Percentiles rank a stretch among this genome's conserved stretches.
phyloP scores from a whole-genome alignment of 2,888 invertebrate genomes.

The Lymantria dispar region DNA sequence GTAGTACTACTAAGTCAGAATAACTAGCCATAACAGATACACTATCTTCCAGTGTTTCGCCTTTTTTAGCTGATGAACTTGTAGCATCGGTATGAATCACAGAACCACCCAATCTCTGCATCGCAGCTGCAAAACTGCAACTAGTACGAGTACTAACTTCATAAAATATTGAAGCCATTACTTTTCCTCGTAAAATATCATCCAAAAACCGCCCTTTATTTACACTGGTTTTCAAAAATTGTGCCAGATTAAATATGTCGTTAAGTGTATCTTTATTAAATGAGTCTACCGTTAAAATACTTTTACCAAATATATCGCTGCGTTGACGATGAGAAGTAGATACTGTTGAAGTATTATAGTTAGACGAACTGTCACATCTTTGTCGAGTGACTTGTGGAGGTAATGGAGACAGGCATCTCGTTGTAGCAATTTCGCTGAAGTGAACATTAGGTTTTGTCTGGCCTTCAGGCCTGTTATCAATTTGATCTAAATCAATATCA shows the following conservation, averaged over 20 bases:
- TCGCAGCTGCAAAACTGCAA: slow-evolving; percentile 97
- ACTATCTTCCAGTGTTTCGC: slow-evolving; percentile 96
- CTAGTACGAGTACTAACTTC: slow-evolving; percentile 98
- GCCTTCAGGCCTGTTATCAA: slow-evolving; percentile 56
- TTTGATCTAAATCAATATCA: slow-evolving; percentile 68
- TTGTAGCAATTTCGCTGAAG: slow-evolving; percentile 77
- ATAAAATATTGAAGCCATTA: slow-evolving; percentile 98
- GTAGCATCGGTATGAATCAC: slow-evolving; percentile 95
- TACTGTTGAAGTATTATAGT: slow-evolving; percentile 59
- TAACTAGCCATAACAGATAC: slow-evolving; percentile 95
- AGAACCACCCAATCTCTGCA: slow-evolving; percentile 97
- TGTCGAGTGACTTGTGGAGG: slow-evolving; percentile 71
- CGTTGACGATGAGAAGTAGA: slow-evolving; percentile 70
- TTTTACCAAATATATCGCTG: slow-evolving; percentile 85
- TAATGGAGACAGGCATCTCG: slow-evolving; percentile 76
- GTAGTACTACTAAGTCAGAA: slow-evolving; percentile 95
- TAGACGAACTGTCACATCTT: slow-evolving; percentile 82
- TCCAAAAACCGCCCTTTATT: slow-evolving; percentile 92
- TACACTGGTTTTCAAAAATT: slow-evolving; percentile 91
- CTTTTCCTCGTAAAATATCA: slow-evolving; percentile 94
- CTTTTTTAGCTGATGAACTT: slow-evolving; percentile 97
- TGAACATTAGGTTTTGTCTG: slow-evolving; percentile 79
- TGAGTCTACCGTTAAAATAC: slow-evolving; percentile 92
- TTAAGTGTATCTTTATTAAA: slow-evolving; percentile 95
- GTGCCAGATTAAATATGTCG: slow-evolving; percentile 96